Percentiles rank a stretch among this genome's conserved stretches.
Conservation (phyloP, 2,797 vertebrate species). For the Phrynocephalus forsythii region DNA sequence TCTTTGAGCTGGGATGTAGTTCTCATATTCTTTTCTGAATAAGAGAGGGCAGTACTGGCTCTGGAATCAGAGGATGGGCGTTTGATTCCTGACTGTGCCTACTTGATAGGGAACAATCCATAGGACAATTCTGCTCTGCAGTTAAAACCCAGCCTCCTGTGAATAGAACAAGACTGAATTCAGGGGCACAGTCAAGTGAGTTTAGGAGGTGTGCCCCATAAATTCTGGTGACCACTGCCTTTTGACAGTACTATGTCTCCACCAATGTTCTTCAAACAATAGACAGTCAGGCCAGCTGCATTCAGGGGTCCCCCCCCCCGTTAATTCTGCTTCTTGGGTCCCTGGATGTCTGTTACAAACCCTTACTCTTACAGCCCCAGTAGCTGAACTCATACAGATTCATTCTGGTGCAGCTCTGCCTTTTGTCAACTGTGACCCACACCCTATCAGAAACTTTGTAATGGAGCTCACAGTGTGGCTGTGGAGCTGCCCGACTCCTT, state of each 20-base stretch:
- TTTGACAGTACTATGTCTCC: too few species aligned
- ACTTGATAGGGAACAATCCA: too few species aligned
- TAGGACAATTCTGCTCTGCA: too few species aligned
- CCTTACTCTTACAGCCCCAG: neutral
- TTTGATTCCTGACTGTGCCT: too few species aligned
- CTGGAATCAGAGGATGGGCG: too few species aligned
- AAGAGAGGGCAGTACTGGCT: neutral
- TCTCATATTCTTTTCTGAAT: neutral
- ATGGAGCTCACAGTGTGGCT: conserved; percentile 62
- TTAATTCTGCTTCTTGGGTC: neutral
- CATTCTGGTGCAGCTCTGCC: neutral
- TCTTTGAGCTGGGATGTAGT: conserved; percentile 28
- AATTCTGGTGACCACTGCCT: too few species aligned
- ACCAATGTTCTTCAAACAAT: neutral
- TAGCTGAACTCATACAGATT: neutral
- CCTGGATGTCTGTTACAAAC: neutral
- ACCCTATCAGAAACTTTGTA: conserved; percentile 50
- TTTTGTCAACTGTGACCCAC: neutral
- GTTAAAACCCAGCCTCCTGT: too few species aligned
- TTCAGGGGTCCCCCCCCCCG: neutral
- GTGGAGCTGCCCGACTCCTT: conserved; percentile 58
- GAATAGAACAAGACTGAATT: too few species aligned
- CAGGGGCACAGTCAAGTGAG: too few species aligned
- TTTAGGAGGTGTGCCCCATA: too few species aligned
- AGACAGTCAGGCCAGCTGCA: neutral